Evolutionary conservation across 2,113 vertebrate species (phyloP).

Genomic region (Haliaeetus leucogaster): DNA sequence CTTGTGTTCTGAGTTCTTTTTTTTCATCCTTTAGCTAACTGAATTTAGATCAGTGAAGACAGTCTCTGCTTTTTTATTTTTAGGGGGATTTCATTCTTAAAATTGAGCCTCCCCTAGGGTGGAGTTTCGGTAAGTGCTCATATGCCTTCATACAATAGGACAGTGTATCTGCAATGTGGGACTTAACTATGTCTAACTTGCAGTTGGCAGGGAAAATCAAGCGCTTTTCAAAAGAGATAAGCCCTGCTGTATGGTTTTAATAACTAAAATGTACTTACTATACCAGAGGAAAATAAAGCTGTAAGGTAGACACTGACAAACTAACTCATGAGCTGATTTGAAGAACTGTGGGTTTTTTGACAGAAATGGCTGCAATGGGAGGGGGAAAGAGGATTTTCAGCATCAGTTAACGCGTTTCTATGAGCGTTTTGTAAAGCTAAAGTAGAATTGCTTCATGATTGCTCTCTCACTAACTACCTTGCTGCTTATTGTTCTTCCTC

Average conservation of each 20-base stretch:
- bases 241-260: neutral
- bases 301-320: neutral
- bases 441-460: neutral
- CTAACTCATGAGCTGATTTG: neutral
- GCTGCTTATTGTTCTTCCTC: neutral
- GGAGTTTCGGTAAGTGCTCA: conserved; percentile 91
- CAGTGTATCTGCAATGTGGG: neutral
- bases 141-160: neutral
- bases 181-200: neutral
- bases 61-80: neutral
- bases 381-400: neutral
- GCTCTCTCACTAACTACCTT: neutral
- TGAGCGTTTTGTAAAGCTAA: neutral
- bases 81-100: conserved; percentile 98
- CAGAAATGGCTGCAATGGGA: neutral
- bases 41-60: neutral
- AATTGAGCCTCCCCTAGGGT: conserved; percentile 95
- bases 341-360: neutral
- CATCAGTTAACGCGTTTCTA: neutral
- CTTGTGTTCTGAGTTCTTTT: neutral
- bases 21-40: neutral
- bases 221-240: neutral
- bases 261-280: neutral
- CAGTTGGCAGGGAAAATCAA: neutral
- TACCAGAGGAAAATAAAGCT: neutral